Conservation (phyloP, 2,797 vertebrate species). For the Iguana delicatissima region DNA sequence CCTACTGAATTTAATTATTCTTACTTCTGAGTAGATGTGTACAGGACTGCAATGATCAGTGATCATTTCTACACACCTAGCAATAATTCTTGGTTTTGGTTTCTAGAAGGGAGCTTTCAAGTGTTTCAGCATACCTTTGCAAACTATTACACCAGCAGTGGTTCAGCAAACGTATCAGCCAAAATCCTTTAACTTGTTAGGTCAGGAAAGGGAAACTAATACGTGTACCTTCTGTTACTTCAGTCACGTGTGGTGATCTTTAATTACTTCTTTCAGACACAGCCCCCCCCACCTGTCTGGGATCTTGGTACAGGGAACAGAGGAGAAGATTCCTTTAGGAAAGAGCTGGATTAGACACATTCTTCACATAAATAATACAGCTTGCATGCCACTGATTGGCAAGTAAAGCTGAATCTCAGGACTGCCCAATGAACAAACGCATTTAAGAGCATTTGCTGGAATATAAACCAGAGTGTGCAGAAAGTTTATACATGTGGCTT, state of each 20-base stretch:
- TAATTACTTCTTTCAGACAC: background rate
- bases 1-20: background rate
- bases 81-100: background rate
- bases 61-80: background rate
- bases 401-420: slow-evolving; percentile 42
- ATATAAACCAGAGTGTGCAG: background rate
- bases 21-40: background rate
- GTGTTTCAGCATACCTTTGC: background rate
- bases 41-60: background rate
- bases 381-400: slow-evolving; percentile 31
- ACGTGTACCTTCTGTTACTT: background rate
- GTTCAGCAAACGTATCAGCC: background rate
- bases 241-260: background rate
- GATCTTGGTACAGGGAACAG: background rate
- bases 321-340: slow-evolving; percentile 47
- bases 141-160: background rate
- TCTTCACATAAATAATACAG: slow-evolving; percentile 56
- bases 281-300: background rate
- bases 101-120: background rate
- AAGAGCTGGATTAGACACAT: slow-evolving; percentile 54
- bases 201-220: background rate
- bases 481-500: slow-evolving; percentile 42
- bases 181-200: background rate
- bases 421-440: slow-evolving; percentile 53
- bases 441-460: slow-evolving; percentile 57